Conservation (phyloP, 2,113 vertebrate species). For the Ornithorhynchus anatinus region DNA sequence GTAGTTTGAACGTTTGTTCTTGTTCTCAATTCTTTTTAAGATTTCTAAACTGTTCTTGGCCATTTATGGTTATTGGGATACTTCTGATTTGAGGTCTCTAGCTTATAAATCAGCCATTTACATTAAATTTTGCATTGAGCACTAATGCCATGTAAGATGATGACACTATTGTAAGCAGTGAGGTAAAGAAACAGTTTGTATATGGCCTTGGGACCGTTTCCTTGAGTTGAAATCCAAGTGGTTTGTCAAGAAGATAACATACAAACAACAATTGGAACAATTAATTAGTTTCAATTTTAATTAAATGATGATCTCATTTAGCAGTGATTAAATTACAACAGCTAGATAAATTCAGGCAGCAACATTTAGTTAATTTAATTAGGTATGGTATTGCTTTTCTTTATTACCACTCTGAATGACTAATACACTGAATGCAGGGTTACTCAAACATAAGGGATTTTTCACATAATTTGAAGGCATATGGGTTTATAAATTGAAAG, state of each 20-base stretch:
- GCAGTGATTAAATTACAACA: slow-evolving; percentile 59
- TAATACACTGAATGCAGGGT: background rate
- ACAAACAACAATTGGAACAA: slow-evolving; percentile 59
- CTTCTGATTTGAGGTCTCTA: background rate
- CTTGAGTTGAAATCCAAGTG: too few relatives aligned
- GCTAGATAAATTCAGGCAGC: slow-evolving; percentile 58
- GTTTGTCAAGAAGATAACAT: slow-evolving; percentile 36
- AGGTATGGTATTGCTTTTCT: slow-evolving; percentile 42
- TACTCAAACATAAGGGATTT: slow-evolving; percentile 5
- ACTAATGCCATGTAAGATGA: slow-evolving; percentile 4
- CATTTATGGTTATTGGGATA: background rate
- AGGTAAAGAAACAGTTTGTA: too few relatives aligned
- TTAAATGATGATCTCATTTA: slow-evolving; percentile 60
- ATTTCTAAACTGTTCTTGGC: background rate
- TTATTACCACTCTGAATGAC: slow-evolving; percentile 42
- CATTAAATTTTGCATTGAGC: background rate
- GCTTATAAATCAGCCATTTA: slow-evolving; percentile 4
- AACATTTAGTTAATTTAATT: slow-evolving; percentile 66
- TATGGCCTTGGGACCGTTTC: too few relatives aligned
- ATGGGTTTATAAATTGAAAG: background rate
- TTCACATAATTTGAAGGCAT: background rate
- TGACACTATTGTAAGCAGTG: slow-evolving; percentile 6
- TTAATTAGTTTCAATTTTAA: slow-evolving; percentile 66
- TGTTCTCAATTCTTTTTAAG: background rate
- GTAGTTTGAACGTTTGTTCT: background rate